Conservation (phyloP, 1,140 invertebrate genomes). For the Cryptotermes secundus region DNA sequence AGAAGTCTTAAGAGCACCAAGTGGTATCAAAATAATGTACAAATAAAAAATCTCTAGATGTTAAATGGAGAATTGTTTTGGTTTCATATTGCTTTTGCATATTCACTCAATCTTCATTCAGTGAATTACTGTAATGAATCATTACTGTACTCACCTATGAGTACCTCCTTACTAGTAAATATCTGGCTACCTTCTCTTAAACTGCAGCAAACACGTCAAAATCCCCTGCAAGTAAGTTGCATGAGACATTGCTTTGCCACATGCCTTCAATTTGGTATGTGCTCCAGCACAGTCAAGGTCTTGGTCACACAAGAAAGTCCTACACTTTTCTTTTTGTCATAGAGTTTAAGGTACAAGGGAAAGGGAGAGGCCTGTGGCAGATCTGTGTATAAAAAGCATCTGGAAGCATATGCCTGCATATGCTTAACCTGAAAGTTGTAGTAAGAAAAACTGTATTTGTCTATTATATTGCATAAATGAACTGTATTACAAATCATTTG, state of each 20-base stretch:
- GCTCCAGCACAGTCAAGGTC: not conserved
- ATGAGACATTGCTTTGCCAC: not conserved
- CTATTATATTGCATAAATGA: not conserved
- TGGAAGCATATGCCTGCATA: not conserved
- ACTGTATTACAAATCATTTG: not conserved
- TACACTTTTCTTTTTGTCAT: not conserved
- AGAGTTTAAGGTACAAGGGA: not conserved
- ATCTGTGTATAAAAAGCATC: not conserved
- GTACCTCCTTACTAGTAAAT: not conserved
- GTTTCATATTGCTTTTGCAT: not conserved
- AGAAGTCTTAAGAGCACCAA: not conserved
- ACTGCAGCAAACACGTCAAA: not conserved
- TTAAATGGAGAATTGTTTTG: conserved; percentile 17
- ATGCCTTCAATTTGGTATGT: not conserved
- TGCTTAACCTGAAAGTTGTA: not conserved
- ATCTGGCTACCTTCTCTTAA: not conserved
- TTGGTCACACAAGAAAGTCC: not conserved
- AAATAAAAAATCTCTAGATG: not conserved
- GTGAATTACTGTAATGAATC: not conserved
- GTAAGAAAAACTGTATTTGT: not conserved
- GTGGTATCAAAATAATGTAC: conserved; percentile 8
- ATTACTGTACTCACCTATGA: not conserved
- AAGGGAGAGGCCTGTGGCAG: not conserved
- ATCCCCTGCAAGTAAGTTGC: not conserved
- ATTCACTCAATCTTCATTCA: not conserved